Evolutionary conservation across 2,888 invertebrate genomes (phyloP), one percentile per base, ranked within the genome.

Genomic region (Osmoderma eremita): DNA sequence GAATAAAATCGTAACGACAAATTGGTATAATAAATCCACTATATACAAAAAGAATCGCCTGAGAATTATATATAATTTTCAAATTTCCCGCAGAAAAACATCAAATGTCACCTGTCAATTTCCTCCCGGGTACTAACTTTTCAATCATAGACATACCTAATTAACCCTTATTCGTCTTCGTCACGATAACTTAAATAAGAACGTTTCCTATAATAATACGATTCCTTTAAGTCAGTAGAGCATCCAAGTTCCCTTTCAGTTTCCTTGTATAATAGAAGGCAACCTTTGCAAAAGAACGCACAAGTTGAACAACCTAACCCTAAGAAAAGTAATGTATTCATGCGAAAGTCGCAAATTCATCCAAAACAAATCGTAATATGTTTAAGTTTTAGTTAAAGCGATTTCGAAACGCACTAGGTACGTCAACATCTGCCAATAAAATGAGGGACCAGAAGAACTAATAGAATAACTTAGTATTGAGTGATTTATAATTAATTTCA

Each of bases 221-320:
- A 20, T 48, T 20, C n/a, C 17, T 48, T 8, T 20, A 8, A 12
- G 5, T 48, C n/a, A n/a, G n/a, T n/a, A n/a, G n/a, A n/a, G n/a
- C n/a, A n/a, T n/a, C n/a, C 20, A 48, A 48, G 20, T 48, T 48
- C 20, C 10, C 30, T 10, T 45, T 45, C 17, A 20, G 20, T 48
- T 48, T 48, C 48, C 18, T 20, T 20, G 48, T 48, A 48, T 8
- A 8, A 48, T 5, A 30, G 10, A 30, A 6, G 1, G 10, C 6
- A 2, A 20, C 53, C 63, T 62, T 68, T 67, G 58, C 17, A 61
- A 41, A 63, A 49, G 41, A 18, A 50, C 61, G 42, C 54, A 67
- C 51, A 65, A 65, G 6, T 50, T 20, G n/a, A 22, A 50, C 10
- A 30, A 30, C 30, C 6, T 6, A 30, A 30, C 30, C 30, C 10